phyloP scores from a whole-genome alignment of 2,888 invertebrate species.

The Phrixothrix hirtus region DNA sequence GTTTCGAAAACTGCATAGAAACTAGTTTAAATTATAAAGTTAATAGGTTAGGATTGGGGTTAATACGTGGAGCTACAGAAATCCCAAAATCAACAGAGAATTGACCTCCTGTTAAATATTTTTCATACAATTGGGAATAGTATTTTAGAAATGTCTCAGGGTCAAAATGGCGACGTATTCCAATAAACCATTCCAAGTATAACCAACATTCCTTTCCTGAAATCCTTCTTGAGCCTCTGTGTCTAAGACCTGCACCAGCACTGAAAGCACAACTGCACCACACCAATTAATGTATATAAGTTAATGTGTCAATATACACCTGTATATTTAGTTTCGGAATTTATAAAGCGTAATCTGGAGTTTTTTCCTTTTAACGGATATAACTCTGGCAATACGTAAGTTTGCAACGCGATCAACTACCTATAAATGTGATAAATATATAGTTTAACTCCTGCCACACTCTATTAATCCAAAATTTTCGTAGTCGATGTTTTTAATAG shows the following conservation, averaged over 20 bases:
- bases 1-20: too few species aligned
- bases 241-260: constrained; percentile 36
- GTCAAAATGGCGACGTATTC: constrained; percentile 45
- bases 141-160: constrained; percentile 47
- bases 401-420: constrained; percentile 22
- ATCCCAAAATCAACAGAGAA: constrained; percentile 19
- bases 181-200: constrained; percentile 27
- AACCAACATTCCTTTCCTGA: constrained; percentile 28
- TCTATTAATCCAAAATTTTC: constrained; percentile 15
- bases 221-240: constrained; percentile 20
- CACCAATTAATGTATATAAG: constrained; percentile 26
- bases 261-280: constrained; percentile 40
- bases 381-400: background rate
- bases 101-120: constrained; percentile 25
- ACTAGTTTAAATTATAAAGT: too few species aligned
- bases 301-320: constrained; percentile 25
- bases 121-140: constrained; percentile 34
- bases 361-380: background rate
- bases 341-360: background rate
- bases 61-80: constrained; percentile 21
- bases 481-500: constrained; percentile 17
- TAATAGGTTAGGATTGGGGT: too few species aligned
- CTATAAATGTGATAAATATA: constrained; percentile 48
- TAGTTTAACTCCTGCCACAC: constrained; percentile 46
- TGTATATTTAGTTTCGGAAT: constrained; percentile 13